Conservation (phyloP, 2,113 vertebrate genomes). For the Brevimyrus niger region DNA sequence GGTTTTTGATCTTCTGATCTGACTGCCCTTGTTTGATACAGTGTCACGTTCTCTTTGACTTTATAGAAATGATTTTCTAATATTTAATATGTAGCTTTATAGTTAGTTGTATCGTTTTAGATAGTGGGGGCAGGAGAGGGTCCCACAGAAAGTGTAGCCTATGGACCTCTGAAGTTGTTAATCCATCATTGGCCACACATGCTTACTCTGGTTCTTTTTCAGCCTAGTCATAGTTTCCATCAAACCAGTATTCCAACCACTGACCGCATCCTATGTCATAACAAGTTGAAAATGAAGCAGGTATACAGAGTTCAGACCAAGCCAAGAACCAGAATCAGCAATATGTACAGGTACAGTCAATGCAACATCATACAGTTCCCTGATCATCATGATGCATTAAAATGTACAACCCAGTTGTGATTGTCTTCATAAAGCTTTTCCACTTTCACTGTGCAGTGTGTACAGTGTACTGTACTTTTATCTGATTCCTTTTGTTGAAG, state of each 20-base stretch:
- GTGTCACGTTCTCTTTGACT: background rate
- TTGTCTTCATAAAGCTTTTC: background rate
- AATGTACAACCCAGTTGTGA: background rate
- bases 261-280: too few relatives aligned
- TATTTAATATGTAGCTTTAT: background rate
- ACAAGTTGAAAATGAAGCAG: too few relatives aligned
- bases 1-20: background rate
- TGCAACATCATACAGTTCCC: too few relatives aligned
- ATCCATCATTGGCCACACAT: background rate
- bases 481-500: background rate
- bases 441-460: background rate
- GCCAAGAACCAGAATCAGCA: too few relatives aligned
- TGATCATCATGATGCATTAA: background rate
- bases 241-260: too few relatives aligned
- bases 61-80: background rate
- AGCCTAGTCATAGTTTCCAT: too few relatives aligned
- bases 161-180: background rate
- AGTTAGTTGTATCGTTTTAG: background rate
- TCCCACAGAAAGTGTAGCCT: too few relatives aligned
- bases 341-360: too few relatives aligned
- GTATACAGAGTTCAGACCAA: too few relatives aligned
- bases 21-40: background rate
- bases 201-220: too few relatives aligned
- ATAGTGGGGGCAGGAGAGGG: background rate
- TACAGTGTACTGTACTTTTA: background rate